phyloP scores from a whole-genome alignment of 2,888 invertebrate species.

The Dascillus cervinus region DNA sequence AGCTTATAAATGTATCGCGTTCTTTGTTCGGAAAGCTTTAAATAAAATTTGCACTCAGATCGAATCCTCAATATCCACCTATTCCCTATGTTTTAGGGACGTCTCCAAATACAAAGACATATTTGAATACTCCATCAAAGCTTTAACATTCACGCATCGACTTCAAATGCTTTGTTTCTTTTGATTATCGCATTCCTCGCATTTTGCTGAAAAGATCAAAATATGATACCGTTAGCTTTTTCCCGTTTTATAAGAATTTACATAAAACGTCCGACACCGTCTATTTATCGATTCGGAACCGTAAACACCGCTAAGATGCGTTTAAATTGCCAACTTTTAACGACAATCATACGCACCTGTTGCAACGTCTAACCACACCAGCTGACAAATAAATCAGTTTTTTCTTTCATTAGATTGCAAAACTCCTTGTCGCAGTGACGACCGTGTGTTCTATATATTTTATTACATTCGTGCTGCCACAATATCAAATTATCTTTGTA shows the following conservation, averaged over 20 bases:
- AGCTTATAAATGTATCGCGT: too few relatives aligned
- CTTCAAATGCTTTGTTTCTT: conserved; percentile 33
- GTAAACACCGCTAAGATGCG: too few relatives aligned
- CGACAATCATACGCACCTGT: conserved; percentile 32
- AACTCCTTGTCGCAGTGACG: conserved; percentile 22
- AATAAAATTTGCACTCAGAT: too few relatives aligned
- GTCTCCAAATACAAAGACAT: too few relatives aligned
- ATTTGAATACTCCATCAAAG: conserved; percentile 36
- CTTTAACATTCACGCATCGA: conserved; percentile 26
- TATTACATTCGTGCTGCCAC: conserved; percentile 22
- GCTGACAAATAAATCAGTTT: conserved; percentile 34
- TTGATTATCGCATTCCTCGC: conserved; percentile 34
- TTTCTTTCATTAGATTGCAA: conserved; percentile 30
- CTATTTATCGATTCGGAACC: too few relatives aligned
- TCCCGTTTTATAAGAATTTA: too few relatives aligned
- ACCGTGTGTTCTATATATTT: conserved; percentile 22
- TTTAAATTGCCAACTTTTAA: conserved; percentile 26
- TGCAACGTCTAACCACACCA: conserved; percentile 31
- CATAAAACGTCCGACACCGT: too few relatives aligned
- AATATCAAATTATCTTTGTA: conserved; percentile 20
- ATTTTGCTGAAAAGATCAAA: conserved; percentile 26
- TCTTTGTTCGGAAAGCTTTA: too few relatives aligned
- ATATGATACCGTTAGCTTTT: conserved; percentile 32
- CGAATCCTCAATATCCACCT: too few relatives aligned
- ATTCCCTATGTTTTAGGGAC: too few relatives aligned